Evolutionary conservation across 2,113 vertebrate species (phyloP).

Genomic region (Pyrgilauda ruficollis): DNA sequence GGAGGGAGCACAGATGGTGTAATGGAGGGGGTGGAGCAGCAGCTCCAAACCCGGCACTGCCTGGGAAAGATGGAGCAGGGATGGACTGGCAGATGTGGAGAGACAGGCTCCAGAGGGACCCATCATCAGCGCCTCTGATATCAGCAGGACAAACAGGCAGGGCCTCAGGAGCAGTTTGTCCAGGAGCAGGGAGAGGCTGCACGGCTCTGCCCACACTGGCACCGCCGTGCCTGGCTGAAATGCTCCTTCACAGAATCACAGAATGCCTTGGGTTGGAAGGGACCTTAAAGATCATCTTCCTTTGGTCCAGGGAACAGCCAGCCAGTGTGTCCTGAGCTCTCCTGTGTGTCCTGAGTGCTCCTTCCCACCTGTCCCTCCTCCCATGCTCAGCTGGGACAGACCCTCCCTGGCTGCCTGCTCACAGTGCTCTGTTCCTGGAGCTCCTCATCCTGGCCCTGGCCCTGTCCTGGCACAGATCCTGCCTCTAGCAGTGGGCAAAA

Average conservation of each 20-base stretch:
- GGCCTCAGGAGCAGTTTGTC: not conserved
- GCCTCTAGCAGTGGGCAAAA: not conserved
- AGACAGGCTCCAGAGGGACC: not conserved
- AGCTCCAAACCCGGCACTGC: not conserved
- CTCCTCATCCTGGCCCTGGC: not conserved
- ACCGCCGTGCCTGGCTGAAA: rapidly evolving
- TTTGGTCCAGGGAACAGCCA: not conserved
- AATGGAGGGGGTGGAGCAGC: not conserved
- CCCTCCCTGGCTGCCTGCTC: not conserved
- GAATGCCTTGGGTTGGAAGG: not conserved
- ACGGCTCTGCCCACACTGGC: not conserved
- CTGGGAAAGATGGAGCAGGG: not conserved
- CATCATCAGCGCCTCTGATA: not conserved
- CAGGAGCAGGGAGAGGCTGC: not conserved
- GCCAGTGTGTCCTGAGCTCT: not conserved
- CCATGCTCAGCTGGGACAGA: not conserved
- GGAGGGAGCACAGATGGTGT: not conserved
- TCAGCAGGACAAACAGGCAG: not conserved
- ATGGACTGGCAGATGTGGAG: not conserved
- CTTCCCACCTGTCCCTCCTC: not conserved
- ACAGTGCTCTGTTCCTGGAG: not conserved
- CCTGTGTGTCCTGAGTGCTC: not conserved
- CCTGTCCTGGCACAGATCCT: not conserved
- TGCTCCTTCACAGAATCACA: not conserved
- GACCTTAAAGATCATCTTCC: not conserved